Conservation (phyloP, 2,113 vertebrate genomes). For the Equus quagga region DNA sequence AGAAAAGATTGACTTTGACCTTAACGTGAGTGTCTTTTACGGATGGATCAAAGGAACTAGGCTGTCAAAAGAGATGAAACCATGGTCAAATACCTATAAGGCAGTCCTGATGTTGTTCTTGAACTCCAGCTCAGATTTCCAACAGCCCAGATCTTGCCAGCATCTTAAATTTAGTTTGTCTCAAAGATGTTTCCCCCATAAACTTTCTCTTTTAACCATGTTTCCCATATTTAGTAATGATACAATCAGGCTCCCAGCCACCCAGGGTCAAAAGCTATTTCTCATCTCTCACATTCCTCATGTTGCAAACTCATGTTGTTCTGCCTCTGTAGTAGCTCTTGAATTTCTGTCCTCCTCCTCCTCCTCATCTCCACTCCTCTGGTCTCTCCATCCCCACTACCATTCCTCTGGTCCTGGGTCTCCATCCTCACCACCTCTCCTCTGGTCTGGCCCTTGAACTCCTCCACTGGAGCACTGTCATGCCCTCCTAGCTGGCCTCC, state of each 20-base stretch:
- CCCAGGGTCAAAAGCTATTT: background rate
- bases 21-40: background rate
- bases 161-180: background rate
- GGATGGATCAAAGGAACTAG: background rate
- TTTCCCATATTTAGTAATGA: background rate
- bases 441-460: background rate
- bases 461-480: background rate
- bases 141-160: background rate
- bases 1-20: background rate
- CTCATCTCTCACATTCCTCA: background rate
- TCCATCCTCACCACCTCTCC: too few species aligned
- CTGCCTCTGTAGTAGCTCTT: background rate
- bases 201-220: background rate
- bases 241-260: background rate
- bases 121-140: background rate
- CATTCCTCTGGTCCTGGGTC: accelerated
- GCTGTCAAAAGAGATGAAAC: background rate
- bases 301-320: background rate
- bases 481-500: too few species aligned
- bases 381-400: accelerated
- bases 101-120: background rate
- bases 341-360: background rate
- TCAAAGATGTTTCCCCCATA: background rate
- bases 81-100: accelerated
- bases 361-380: background rate